phyloP scores from a whole-genome alignment of 2,888 invertebrate genomes.

The Morpho helenor region DNA sequence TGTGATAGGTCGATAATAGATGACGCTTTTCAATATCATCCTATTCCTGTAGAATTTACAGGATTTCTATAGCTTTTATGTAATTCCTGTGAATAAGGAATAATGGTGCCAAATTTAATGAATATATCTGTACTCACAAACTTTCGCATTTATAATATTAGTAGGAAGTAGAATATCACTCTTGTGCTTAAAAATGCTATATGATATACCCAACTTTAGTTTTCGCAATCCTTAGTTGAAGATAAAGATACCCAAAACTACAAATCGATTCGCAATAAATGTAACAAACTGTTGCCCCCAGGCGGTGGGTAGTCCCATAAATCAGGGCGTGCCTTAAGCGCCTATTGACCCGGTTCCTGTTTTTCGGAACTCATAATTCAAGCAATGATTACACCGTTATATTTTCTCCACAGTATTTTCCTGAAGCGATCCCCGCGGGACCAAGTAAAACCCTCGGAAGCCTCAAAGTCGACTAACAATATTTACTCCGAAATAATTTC shows the following conservation, averaged over 20 bases:
- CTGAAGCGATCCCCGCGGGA: conserved; percentile 23
- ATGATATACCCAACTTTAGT: too few relatives aligned
- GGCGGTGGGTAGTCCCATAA: conserved; percentile 32
- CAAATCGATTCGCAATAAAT: conserved; percentile 19
- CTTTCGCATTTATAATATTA: too few relatives aligned
- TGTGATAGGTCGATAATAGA: too few relatives aligned
- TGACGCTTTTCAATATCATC: too few relatives aligned
- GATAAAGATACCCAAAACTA: neutral
- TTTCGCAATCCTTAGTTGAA: neutral
- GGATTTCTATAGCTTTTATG: too few relatives aligned
- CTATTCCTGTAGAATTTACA: too few relatives aligned
- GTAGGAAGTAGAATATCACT: too few relatives aligned
- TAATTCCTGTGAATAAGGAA: too few relatives aligned
- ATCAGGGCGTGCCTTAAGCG: conserved; percentile 41
- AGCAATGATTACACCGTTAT: conserved; percentile 36
- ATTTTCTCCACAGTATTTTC: conserved; percentile 30
- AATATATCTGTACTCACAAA: too few relatives aligned
- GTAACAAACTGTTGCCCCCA: conserved; percentile 23
- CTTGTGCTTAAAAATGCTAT: too few relatives aligned
- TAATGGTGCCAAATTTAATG: too few relatives aligned
- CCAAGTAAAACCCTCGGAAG: conserved; percentile 22
- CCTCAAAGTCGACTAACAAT: conserved; percentile 26
- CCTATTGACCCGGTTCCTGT: conserved; percentile 44
- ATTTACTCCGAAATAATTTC: conserved; percentile 29
- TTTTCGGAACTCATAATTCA: conserved; percentile 43